These are phyloP conservation scores for Halocynthia aurantium DNA, from an alignment of 23 tunicate genomes.

Conservation along the genomic window DNA sequence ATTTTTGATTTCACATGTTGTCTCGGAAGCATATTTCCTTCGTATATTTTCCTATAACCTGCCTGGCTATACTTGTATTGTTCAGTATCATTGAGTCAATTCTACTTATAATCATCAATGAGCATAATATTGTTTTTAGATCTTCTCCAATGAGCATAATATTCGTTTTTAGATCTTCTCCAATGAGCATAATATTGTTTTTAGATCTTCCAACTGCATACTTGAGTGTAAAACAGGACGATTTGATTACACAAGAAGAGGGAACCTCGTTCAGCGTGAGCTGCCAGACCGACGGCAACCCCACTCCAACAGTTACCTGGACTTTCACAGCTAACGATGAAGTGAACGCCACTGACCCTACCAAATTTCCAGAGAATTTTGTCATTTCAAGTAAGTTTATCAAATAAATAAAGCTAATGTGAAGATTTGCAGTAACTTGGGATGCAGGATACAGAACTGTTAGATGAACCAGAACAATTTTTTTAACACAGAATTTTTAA, in stretches of 20 bases:
- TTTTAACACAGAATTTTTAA: too few species aligned
- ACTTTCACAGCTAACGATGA: slow-evolving; percentile 20
- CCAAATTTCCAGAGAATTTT: neutral
- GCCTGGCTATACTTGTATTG: too few species aligned
- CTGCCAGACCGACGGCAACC: slow-evolving; percentile 30
- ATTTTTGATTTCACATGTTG: too few species aligned
- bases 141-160: neutral
- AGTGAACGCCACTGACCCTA: slow-evolving; percentile 2
- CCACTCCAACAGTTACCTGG: slow-evolving; percentile 37
- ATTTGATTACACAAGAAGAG: slow-evolving; percentile 1
- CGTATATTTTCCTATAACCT: too few species aligned
- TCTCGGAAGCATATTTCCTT: too few species aligned
- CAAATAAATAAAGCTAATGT: too few species aligned
- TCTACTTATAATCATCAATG: neutral
- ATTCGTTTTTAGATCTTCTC: neutral
- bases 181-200: neutral
- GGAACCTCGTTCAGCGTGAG: slow-evolving; percentile 22
- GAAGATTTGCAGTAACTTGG: too few species aligned
- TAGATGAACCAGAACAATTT: too few species aligned
- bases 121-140: neutral
- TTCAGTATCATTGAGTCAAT: too few species aligned
- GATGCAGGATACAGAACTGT: too few species aligned
- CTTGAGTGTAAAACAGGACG: neutral
- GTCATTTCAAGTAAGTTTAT: neutral
- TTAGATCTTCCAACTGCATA: slow-evolving; percentile 6